Conservation (phyloP, 2,113 vertebrate species). For the Cacatua alba region DNA sequence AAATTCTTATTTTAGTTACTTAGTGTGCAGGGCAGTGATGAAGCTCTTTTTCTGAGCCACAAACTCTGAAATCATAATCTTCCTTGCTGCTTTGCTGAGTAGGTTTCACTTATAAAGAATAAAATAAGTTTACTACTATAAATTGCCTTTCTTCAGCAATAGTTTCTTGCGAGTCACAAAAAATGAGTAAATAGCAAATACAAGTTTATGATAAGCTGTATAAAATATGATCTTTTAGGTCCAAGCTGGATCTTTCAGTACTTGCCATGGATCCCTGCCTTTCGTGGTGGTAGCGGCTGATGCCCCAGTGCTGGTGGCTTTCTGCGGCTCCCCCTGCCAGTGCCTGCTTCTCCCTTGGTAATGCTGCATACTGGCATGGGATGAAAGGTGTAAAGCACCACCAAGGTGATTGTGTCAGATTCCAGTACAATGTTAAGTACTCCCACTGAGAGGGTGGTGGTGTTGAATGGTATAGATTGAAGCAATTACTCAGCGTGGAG, state of each 20-base stretch:
- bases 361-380: accelerated
- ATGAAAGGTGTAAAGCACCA: background rate
- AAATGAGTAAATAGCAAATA: background rate
- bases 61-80: background rate
- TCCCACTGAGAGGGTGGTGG: background rate
- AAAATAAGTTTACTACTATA: background rate
- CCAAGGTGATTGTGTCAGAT: accelerated
- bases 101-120: background rate
- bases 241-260: background rate
- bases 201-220: background rate
- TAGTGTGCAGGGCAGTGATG: background rate
- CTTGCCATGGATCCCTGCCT: background rate
- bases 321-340: background rate
- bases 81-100: background rate
- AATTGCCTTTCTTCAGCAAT: background rate
- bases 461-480: background rate
- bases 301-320: background rate
- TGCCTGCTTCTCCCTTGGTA: background rate
- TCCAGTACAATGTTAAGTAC: background rate
- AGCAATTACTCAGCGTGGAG: background rate
- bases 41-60: background rate
- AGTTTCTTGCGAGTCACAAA: background rate
- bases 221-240: background rate
- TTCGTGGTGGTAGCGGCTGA: background rate
- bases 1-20: background rate